phyloP scores from a whole-genome alignment of 2,888 invertebrate species.

The Macropis europaea region DNA sequence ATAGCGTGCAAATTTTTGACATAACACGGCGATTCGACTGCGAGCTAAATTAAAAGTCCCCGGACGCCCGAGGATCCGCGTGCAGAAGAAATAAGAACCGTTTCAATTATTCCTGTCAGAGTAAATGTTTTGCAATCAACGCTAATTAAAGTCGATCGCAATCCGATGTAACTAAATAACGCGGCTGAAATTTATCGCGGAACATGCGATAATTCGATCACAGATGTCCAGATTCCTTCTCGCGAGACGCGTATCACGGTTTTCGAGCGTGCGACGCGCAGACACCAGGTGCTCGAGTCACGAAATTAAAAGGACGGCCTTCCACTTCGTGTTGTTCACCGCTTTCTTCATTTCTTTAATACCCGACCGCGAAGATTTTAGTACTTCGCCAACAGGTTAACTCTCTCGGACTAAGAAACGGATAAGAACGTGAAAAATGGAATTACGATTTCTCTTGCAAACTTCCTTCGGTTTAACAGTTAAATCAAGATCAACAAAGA shows the following conservation, averaged over 20 bases:
- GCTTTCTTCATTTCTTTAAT: not conserved
- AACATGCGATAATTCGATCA: slow-evolving; percentile 46
- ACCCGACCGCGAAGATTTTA: not conserved
- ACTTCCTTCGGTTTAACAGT: too few species aligned
- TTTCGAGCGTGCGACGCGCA: slow-evolving; percentile 9
- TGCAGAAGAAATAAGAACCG: slow-evolving; percentile 11
- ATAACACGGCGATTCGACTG: not conserved
- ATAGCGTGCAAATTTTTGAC: too few species aligned
- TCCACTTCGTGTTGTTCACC: not conserved
- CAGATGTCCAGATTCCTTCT: slow-evolving; percentile 19
- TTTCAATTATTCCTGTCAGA: slow-evolving; percentile 29
- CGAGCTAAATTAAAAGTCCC: not conserved
- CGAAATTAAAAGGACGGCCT: slow-evolving; percentile 47
- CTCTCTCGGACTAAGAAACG: too few species aligned
- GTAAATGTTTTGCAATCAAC: slow-evolving; percentile 37
- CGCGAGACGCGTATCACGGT: slow-evolving; percentile 12
- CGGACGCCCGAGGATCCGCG: not conserved
- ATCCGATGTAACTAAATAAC: slow-evolving; percentile 47
- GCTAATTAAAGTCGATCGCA: slow-evolving; percentile 46
- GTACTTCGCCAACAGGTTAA: too few species aligned
- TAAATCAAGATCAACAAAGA: too few species aligned
- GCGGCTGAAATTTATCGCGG: slow-evolving; percentile 38
- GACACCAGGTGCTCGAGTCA: slow-evolving; percentile 56
- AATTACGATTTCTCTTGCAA: too few species aligned
- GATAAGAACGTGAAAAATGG: too few species aligned